Base-by-base conservation (phyloP, 2,113 vertebrate species). In the Trichechus manatus region DNA sequence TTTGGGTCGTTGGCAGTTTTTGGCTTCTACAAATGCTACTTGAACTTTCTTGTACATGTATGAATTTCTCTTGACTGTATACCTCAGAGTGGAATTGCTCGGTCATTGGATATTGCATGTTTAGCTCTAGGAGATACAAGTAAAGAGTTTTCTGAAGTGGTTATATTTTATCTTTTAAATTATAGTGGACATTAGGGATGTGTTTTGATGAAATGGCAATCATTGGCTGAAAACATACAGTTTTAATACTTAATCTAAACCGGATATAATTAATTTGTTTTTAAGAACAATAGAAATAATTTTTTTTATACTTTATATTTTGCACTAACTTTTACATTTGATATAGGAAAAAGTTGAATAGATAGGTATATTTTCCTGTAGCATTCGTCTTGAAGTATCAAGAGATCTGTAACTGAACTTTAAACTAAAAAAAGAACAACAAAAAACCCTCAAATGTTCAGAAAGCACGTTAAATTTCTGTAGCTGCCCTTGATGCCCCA, bases 161-260 rank as follows among this genome's bases (percentile, higher is more conserved):
- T n/a, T 93, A 9, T 64, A 20, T 64, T 77, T 27, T 77, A 81
- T 68, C 39, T 39, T 74, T 87, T 80, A 81, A 63, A 90, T 31
- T 91, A 8, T 81, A 15, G 27, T 87, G 50, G 88, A 68, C 6
- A 70, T 81, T 80, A 80, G 25, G 20, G 66, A 15, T 91, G 2
- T 83, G 6, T 74, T 87, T 83, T 74, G 47, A 68, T 85, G 63
- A 84, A 85, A 29, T 64, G 63, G 6, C 27, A 20, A 42, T 92
- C 56, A 74, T 56, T 31, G 10, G 2, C 27, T 59, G 31, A 83
- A 96, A 94, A 85, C 4, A 86, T 50, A 78, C 10, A 20, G 6
- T 93, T 97, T 89, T 75, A 87, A 66, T 61, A 61, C 59, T 72
- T 83, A 63, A 88, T 79, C 7, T 72, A 93, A 93, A 84, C 44